Evolutionary conservation across 2,797 vertebrate species (phyloP), one percentile per base, ranked within the genome.

Genomic region (Cryptoblepharus egeriae): DNA sequence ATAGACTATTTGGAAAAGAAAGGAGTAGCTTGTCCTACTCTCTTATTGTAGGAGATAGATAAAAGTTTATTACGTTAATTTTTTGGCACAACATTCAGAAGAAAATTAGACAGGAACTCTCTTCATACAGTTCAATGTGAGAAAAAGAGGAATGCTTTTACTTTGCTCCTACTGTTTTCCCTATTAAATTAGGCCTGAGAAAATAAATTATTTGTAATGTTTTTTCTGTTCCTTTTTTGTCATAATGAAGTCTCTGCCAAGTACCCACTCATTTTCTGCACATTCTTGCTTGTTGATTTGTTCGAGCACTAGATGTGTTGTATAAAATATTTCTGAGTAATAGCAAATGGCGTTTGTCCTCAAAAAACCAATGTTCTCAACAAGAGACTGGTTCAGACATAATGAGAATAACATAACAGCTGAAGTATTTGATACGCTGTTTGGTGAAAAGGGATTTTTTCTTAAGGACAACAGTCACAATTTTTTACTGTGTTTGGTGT

Each of bases 351-450:
- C 37, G 32, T 69, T 70, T 76, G 15, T 35, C 24, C 74, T 64
- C 45, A 58, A 32, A 26, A 65, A 81, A 60, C 6, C 15, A 9
- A 3, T 30, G 35, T 32, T 68, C 28, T 61, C 22, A 70, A 69
- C 64, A 45, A 75, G 75, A 61, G 28, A 69, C 16, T 81, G 67
- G 28, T 49, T 68, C 16, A 26, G 13, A 1, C 63, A n/a, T 60
- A 24, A 13, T 60, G 16, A 22, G 22, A 37, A 60, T 11, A 45
- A 35, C 11, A 71, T 12, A 74, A 24, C 76, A 65, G 10, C 58
- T 80, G 88, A 70, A 60, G 2, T 77, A 72, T 82, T 82, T 65
- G 45, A 5, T 37, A 4, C 70, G 75, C 81, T 79, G 79, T 69
- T 86, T 87, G 45, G 32, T 72, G 45, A 52, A 30, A 24, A 49